A percentile compares a stretch with the other conserved stretches of the same genome.
Conservation (phyloP, 1,140 invertebrate genomes). For the Leptopilina boulardi region DNA sequence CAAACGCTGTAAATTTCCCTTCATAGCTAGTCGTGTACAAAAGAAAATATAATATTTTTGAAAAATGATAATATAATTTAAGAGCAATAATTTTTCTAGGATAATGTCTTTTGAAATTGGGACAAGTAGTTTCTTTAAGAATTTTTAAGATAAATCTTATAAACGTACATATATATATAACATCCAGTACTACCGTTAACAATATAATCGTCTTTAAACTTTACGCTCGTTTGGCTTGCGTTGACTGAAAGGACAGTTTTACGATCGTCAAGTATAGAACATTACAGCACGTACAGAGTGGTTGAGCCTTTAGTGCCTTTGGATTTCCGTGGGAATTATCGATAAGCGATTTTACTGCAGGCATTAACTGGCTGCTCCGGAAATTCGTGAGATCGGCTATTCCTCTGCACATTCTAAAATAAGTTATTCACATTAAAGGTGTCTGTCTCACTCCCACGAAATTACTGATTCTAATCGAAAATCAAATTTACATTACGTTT, state of each 20-base stretch:
- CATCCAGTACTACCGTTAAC: slow-evolving; percentile 13
- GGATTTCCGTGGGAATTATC: slow-evolving; percentile 33
- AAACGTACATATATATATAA: not conserved
- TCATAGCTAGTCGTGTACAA: no score
- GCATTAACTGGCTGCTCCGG: slow-evolving; percentile 29
- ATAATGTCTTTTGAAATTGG: slow-evolving; percentile 47
- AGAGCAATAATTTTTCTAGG: slow-evolving; percentile 25
- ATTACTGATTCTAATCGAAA: slow-evolving; percentile 26
- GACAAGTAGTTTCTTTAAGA: slow-evolving; percentile 31
- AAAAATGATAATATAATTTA: no score
- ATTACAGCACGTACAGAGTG: slow-evolving; percentile 31
- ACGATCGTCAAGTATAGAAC: slow-evolving; percentile 22
- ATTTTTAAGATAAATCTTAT: not conserved
- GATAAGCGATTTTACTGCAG: slow-evolving; percentile 29
- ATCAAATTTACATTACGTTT: slow-evolving; percentile 22
- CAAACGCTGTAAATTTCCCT: no score
- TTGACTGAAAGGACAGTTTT: slow-evolving; percentile 30
- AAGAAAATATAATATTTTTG: no score
- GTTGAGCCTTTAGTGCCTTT: slow-evolving; percentile 23
- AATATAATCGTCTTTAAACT: slow-evolving; percentile 27
- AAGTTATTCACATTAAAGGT: slow-evolving; percentile 24
- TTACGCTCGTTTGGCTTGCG: not conserved
- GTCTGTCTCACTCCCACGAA: not conserved
- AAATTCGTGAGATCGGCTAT: slow-evolving; percentile 31
- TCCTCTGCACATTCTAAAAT: slow-evolving; percentile 14